phyloP scores from a whole-genome alignment of 92 coral and sea anemone genomes.

The Meandrina meandrites region DNA sequence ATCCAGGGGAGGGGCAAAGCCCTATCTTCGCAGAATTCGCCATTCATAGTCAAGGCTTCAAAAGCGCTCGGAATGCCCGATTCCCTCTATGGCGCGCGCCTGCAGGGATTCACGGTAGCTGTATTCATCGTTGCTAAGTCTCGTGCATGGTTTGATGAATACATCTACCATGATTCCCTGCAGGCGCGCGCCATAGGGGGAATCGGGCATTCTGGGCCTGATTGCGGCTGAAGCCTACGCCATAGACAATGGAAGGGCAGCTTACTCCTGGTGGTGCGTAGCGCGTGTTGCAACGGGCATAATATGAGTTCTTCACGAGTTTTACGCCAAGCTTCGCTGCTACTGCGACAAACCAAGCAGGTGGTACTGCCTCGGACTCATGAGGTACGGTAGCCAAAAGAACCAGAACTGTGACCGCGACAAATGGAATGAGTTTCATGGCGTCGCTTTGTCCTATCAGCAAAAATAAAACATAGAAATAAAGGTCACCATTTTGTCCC shows the following conservation, averaged over 20 bases:
- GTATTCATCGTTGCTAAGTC: too few species aligned
- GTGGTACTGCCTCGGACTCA: neutral
- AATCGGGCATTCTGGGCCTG: constrained; percentile 18
- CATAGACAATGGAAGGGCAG: constrained; percentile 46
- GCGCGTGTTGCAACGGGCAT: constrained; percentile 50
- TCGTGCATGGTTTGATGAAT: too few species aligned
- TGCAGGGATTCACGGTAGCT: too few species aligned
- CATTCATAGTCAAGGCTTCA: too few species aligned
- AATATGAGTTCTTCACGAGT: constrained; percentile 39
- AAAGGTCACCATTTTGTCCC: too few species aligned
- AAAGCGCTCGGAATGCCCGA: too few species aligned
- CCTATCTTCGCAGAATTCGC: too few species aligned
- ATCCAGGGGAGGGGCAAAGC: too few species aligned
- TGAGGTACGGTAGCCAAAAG: neutral
- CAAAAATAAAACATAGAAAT: too few species aligned
- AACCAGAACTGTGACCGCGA: neutral
- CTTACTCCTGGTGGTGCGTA: constrained; percentile 22
- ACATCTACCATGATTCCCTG: too few species aligned
- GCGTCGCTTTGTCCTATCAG: neutral
- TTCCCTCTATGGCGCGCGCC: too few species aligned
- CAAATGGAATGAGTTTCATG: constrained; percentile 19
- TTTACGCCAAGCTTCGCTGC: constrained; percentile 24
- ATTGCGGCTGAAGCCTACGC: constrained; percentile 22
- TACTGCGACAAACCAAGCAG: constrained; percentile 27
- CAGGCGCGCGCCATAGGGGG: too few species aligned